phyloP scores from a whole-genome alignment of 2,113 vertebrate species.

The Lipotes vexillifer region DNA sequence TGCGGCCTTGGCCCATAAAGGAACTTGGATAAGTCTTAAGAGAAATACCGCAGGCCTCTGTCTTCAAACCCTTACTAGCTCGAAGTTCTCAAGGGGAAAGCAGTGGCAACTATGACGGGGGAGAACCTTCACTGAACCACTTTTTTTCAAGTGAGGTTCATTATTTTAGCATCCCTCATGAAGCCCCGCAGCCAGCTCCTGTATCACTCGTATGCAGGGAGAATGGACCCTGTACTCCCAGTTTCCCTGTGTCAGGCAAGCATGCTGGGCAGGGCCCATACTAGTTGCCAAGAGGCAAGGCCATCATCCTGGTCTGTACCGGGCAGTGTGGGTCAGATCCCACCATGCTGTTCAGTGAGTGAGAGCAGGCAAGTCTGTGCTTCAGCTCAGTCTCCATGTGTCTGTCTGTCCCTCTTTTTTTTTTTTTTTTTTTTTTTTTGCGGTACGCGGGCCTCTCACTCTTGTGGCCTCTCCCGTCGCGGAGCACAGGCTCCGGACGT shows the following conservation, averaged over 20 bases:
- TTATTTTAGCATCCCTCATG: accelerated
- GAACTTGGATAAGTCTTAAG: not conserved
- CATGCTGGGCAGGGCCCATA: not conserved
- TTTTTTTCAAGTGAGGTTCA: accelerated
- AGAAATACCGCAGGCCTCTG: not conserved
- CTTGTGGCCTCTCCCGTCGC: too few relatives aligned
- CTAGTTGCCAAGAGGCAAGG: not conserved
- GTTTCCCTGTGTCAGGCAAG: not conserved
- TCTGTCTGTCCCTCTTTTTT: not conserved
- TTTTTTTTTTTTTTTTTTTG: too few relatives aligned
- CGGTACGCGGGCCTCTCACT: too few relatives aligned
- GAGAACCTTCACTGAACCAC: not conserved
- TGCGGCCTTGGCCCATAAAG: not conserved
- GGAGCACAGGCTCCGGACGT: too few relatives aligned
- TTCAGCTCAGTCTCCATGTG: not conserved
- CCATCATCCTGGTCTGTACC: not conserved
- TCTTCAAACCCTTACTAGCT: not conserved
- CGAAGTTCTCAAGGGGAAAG: not conserved
- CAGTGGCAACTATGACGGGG: accelerated
- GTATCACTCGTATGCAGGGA: accelerated
- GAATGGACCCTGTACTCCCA: not conserved
- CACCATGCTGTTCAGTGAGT: accelerated
- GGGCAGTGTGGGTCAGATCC: not conserved
- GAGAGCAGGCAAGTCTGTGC: accelerated
- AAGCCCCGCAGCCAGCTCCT: not conserved